Percentiles rank a stretch among this genome's conserved stretches.
phyloP scores from a whole-genome alignment of 2,888 invertebrate genomes.

The Athalia circularis region DNA sequence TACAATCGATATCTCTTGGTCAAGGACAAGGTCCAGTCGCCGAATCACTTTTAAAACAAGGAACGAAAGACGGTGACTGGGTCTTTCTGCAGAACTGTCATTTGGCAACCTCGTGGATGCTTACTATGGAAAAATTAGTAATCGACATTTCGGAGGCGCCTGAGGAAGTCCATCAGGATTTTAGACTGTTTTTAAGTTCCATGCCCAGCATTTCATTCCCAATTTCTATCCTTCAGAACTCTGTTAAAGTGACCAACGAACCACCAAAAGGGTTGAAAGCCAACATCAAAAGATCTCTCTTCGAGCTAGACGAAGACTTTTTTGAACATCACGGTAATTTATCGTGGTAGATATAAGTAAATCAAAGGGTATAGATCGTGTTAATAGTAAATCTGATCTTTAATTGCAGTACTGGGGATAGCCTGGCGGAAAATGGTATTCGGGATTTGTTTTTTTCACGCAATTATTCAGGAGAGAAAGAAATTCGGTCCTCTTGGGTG shows the following conservation, averaged over 20 bases:
- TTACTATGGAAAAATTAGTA: slow-evolving; percentile 86
- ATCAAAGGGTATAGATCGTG: neutral
- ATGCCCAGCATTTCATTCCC: slow-evolving; percentile 93
- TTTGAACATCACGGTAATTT: slow-evolving; percentile 77
- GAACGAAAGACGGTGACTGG: slow-evolving; percentile 88
- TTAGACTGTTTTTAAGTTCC: slow-evolving; percentile 91
- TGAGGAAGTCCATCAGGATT: slow-evolving; percentile 81
- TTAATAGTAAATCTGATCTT: no score
- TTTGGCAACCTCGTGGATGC: slow-evolving; percentile 95
- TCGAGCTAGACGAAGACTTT: slow-evolving; percentile 85
- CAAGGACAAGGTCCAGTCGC: slow-evolving; percentile 94
- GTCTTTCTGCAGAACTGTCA: slow-evolving; percentile 94
- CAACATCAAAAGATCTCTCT: slow-evolving; percentile 89
- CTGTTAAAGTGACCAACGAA: slow-evolving; percentile 96
- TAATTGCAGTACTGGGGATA: slow-evolving; percentile 77
- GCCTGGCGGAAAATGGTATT: slow-evolving; percentile 87
- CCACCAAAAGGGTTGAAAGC: slow-evolving; percentile 94
- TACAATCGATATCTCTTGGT: slow-evolving; percentile 90
- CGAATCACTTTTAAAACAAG: slow-evolving; percentile 85
- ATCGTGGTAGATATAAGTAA: neutral
- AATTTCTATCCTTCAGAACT: slow-evolving; percentile 92
- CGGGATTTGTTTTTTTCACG: slow-evolving; percentile 94
- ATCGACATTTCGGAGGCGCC: slow-evolving; percentile 82
- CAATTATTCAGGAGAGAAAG: slow-evolving; percentile 92
- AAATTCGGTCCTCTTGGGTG: slow-evolving; percentile 95